Evolutionary conservation across 2,113 vertebrate genomes (phyloP), one percentile per base, ranked within the genome.

Genomic region (Setophaga kirtlandii): DNA sequence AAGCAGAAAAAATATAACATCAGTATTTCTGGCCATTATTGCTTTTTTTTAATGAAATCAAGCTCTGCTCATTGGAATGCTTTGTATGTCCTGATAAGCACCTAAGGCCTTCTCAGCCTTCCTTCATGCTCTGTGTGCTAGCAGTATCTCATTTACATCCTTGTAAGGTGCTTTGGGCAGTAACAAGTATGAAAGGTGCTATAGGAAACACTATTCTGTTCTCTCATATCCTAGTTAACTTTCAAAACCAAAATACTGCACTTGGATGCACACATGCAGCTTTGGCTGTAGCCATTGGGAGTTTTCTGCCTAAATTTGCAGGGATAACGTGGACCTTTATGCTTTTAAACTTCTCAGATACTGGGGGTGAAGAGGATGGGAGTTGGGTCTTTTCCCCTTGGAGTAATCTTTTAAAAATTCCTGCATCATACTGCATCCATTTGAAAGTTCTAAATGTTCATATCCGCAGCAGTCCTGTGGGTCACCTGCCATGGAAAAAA

Each of bases 401-500:
- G 53, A 95, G 46, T 58, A 92, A 80, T 93, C 84, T 81, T 95
- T 87, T n/a, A 75, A 95, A 97, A 94, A 96, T 84, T 62, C 35
- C 47, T 67, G 71, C 49, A 86, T 91, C 94, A 79, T 74, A 86
- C 67, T 77, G 70, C 55, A 82, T 74, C 11, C 27, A 83, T 87
- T 76, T 89, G 78, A 94, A 88, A 92, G 37, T 46, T n/a, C 74
- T 90, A 58, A 75, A 59, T 90, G 75, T 92, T 95, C 94, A 92
- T 96, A 96, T 96, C 37, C 3, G 0, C 30, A 71, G 56, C 41
- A 80, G 87, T 73, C 87, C 69, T 71, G 49, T 41, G 79, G 78
- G 92, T 96, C 89, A 96, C 80, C 70, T 93, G 85, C 83, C 81
- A 81, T 78, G 71, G 86, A 93, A 94, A 95, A 95, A 59, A 84